These are phyloP conservation scores for Heliconius hortense DNA, from an alignment of 2,888 invertebrate genomes.

Conservation along the genomic window DNA sequence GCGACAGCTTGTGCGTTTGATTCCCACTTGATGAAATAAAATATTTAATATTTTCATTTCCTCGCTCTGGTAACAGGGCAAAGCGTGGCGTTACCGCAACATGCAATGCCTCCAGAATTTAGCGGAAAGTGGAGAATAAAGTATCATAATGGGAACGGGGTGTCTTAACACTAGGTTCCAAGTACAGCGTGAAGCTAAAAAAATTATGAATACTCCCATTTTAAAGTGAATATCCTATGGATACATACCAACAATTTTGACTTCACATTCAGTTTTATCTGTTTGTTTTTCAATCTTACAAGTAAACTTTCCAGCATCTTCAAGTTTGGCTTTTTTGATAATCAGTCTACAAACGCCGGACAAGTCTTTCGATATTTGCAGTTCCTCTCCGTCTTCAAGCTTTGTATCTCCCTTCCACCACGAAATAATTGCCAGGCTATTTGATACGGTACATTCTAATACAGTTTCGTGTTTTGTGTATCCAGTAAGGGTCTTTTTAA, in stretches of 20 bases:
- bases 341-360: constrained; percentile 94
- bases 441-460: constrained; percentile 96
- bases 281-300: constrained; percentile 95
- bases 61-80: too few species aligned
- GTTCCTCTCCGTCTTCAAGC: constrained; percentile 91
- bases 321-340: constrained; percentile 90
- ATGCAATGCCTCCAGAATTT: too few species aligned
- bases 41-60: too few species aligned
- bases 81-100: too few species aligned
- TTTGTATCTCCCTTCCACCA: constrained; percentile 94
- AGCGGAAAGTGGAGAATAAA: too few species aligned
- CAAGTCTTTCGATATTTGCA: constrained; percentile 95
- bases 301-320: constrained; percentile 93
- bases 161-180: too few species aligned
- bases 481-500: constrained; percentile 94
- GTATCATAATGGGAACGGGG: too few species aligned
- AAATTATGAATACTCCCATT: background rate
- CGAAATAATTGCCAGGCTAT: constrained; percentile 95
- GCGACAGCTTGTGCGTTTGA: too few species aligned
- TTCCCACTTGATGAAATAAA: too few species aligned
- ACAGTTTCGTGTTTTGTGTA: constrained; percentile 94
- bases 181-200: too few species aligned
- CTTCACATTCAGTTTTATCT: constrained; percentile 91
- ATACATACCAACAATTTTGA: constrained; percentile 88
- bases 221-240: background rate